Evolutionary conservation across 2,113 vertebrate genomes (phyloP).

Genomic region (Neogale vison): DNA sequence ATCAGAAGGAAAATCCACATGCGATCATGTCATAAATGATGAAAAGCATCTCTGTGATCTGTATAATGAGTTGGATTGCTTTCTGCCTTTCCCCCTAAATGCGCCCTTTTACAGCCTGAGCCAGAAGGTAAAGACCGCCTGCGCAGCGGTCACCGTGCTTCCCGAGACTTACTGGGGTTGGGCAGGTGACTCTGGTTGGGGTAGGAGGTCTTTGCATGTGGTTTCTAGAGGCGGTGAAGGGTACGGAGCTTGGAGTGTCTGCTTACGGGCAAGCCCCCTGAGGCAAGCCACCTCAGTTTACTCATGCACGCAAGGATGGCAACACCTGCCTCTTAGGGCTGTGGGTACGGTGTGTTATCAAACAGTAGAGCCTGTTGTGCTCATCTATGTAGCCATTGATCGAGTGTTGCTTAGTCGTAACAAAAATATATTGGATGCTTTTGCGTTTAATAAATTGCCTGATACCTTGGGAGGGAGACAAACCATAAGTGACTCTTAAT

Average conservation of each 20-base stretch:
- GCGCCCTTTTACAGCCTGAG: background rate
- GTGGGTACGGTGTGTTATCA: background rate
- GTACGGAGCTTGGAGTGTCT: background rate
- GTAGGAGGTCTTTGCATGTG: background rate
- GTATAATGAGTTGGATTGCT: background rate
- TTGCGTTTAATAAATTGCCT: background rate
- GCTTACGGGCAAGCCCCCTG: background rate
- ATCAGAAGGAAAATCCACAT: constrained; percentile 32
- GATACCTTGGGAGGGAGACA: no score
- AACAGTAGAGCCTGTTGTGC: background rate
- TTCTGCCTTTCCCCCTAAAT: background rate
- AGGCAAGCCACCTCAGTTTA: background rate
- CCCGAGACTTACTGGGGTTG: background rate
- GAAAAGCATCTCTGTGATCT: background rate
- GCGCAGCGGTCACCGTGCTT: background rate
- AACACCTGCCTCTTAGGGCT: background rate
- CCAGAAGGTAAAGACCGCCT: background rate
- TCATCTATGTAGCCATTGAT: background rate
- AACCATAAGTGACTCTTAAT: no score
- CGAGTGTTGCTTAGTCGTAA: background rate
- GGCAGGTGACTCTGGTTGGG: no score
- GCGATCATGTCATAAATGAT: background rate
- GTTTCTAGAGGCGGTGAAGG: background rate
- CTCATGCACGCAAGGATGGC: background rate
- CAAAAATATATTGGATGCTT: background rate